phyloP scores from a whole-genome alignment of 1,140 invertebrate genomes.

The Diprion similis region DNA sequence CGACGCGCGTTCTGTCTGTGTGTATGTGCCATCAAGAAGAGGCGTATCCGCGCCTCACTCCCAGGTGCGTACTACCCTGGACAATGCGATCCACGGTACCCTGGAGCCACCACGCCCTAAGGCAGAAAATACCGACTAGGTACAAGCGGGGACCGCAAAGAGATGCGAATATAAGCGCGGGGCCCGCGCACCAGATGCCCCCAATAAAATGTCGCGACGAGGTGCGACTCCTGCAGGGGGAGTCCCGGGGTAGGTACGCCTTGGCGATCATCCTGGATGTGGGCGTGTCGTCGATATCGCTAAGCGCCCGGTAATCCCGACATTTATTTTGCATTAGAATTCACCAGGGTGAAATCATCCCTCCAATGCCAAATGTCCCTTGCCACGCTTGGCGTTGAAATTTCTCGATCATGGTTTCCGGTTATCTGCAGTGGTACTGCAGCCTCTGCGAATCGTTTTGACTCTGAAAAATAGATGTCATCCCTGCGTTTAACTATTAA shows the following conservation, averaged over 20 bases:
- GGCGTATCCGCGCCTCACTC: slow-evolving; percentile 48
- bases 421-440: too few relatives aligned
- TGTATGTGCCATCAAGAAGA: slow-evolving; percentile 15
- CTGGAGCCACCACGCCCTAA: background rate
- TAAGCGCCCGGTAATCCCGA: background rate
- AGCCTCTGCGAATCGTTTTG: too few relatives aligned
- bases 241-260: background rate
- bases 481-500: too few relatives aligned
- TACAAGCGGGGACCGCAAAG: background rate
- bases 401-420: too few relatives aligned
- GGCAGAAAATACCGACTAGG: too few relatives aligned
- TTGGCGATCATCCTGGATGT: background rate
- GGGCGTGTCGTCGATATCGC: background rate
- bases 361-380: too few relatives aligned
- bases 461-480: too few relatives aligned
- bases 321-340: slow-evolving; percentile 1
- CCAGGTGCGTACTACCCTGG: slow-evolving; percentile 44
- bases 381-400: too few relatives aligned
- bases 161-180: background rate
- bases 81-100: slow-evolving; percentile 5
- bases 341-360: too few relatives aligned
- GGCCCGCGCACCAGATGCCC: background rate
- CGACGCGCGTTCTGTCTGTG: too few relatives aligned
- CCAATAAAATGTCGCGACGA: too few relatives aligned
- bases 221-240: background rate